Conservation (phyloP, 2,797 vertebrate genomes). For the Myotis vivesi region DNA sequence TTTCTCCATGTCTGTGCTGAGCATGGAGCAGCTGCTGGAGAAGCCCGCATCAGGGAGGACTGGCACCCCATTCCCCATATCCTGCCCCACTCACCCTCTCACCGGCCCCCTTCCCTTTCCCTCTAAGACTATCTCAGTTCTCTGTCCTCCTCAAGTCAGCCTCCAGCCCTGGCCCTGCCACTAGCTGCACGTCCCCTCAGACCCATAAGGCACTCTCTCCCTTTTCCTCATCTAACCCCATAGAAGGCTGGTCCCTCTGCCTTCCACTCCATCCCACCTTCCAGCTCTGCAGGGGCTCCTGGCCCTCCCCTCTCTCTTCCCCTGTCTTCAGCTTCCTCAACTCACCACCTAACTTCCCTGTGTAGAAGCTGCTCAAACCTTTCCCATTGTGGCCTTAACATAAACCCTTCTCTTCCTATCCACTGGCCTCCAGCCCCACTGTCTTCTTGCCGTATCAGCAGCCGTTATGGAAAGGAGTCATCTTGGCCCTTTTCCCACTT, state of each 20-base stretch:
- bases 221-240: neutral
- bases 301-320: neutral
- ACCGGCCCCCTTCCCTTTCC: neutral
- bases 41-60: neutral
- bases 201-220: neutral
- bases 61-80: neutral
- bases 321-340: neutral
- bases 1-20: fast-evolving
- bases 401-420: neutral
- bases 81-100: neutral
- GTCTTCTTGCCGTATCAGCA: neutral
- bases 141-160: neutral
- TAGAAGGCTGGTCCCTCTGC: neutral
- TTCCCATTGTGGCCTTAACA: neutral
- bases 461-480: neutral
- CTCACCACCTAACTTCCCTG: neutral
- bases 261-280: neutral
- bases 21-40: neutral
- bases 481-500: neutral
- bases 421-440: too few species aligned
- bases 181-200: fast-evolving
- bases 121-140: neutral
- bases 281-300: neutral
- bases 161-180: neutral
- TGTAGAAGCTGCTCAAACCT: too few species aligned